Conservation (phyloP, 1,140 invertebrate species). For the roundworm (Caenorhabditis elegans) region WBcel235 BX284602.5:7934501-7935000, state of each 20-base stretch:
- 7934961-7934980: conserved; percentile 10
- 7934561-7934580: too few species aligned
- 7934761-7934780: not conserved
- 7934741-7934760: not conserved
- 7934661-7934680: conserved; percentile 12
- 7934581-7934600: too few species aligned
- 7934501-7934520: too few species aligned
- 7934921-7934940: conserved; percentile 11
- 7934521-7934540: too few species aligned
- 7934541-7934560: too few species aligned
- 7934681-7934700: not conserved
- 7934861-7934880: too few species aligned
- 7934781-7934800: not conserved
- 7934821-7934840: too few species aligned
- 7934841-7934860: not conserved
- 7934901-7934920: conserved; percentile 23
- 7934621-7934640: too few species aligned
- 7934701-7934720: not conserved
- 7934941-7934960: conserved; percentile 13
- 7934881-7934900: conserved; percentile 17
- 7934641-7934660: too few species aligned
- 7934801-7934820: too few species aligned
- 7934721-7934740: conserved; percentile 21
- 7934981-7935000: conserved; percentile 32
- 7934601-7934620: too few species aligned